A percentile compares a stretch with the other conserved stretches of the same genome.
Conservation (phyloP, 2,113 vertebrate species). For the Triplophysa tibetana region DNA sequence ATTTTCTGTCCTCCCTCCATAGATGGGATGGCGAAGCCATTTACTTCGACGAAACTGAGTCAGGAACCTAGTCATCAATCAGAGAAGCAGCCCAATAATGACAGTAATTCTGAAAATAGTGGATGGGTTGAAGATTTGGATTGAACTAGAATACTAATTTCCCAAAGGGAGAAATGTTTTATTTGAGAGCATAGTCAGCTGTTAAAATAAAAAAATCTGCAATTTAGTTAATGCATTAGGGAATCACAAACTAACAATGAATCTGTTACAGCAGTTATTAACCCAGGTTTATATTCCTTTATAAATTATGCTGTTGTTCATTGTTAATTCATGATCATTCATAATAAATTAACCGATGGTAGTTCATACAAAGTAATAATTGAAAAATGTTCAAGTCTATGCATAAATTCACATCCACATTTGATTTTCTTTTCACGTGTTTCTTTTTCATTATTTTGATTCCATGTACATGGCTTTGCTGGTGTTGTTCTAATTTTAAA, state of each 20-base stretch:
- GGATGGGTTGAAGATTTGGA: constrained; percentile 24
- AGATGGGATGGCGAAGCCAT: constrained; percentile 24
- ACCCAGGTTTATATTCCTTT: too few species aligned
- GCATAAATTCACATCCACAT: background rate
- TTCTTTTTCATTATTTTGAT: background rate
- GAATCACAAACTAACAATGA: too few species aligned
- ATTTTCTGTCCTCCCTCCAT: constrained; percentile 17
- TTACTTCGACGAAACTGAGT: constrained; percentile 8
- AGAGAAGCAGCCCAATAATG: constrained; percentile 32
- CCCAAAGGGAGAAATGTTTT: constrained; percentile 3
- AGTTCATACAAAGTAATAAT: too few species aligned
- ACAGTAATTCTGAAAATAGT: constrained; percentile 19
- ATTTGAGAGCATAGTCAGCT: background rate
- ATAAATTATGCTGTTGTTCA: too few species aligned
- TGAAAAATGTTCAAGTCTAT: too few species aligned
- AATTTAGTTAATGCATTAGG: too few species aligned
- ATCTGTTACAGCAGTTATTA: too few species aligned
- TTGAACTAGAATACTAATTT: constrained; percentile 29
- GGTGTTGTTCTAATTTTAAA: background rate
- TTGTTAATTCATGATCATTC: too few species aligned
- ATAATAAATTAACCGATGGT: too few species aligned
- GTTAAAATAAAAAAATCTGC: too few species aligned
- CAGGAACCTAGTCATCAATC: constrained; percentile 17
- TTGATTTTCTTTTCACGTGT: too few species aligned
- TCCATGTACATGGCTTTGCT: background rate